A percentile compares a stretch with the other conserved stretches of the same genome.
Evolutionary conservation across 1,140 invertebrate species (phyloP).

Genomic region (Atopsyche davidsoni): DNA sequence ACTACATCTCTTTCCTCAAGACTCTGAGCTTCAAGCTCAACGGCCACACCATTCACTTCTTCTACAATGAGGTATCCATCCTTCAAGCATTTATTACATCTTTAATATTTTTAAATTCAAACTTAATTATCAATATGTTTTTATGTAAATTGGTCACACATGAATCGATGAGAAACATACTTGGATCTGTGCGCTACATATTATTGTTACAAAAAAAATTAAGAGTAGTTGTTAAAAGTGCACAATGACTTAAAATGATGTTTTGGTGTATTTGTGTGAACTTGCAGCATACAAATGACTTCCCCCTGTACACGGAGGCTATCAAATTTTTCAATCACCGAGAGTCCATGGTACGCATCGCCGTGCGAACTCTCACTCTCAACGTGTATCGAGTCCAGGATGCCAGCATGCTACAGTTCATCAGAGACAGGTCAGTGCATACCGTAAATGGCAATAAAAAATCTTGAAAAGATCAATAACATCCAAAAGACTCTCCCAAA

Average conservation of each 20-base stretch:
- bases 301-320: slow-evolving; percentile 97
- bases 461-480: no score
- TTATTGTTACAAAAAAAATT: no score
- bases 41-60: slow-evolving; percentile 98
- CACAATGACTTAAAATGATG: slow-evolving; percentile 1
- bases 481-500: no score
- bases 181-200: no score
- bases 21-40: slow-evolving; percentile 98
- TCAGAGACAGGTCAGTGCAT: slow-evolving; percentile 66
- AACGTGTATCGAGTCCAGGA: slow-evolving; percentile 97
- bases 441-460: not conserved
- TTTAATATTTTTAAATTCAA: no score
- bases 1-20: slow-evolving; percentile 99
- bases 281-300: slow-evolving; percentile 95
- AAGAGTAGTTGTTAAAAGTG: no score
- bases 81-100: slow-evolving; percentile 4
- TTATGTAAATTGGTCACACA: no score
- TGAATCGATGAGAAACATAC: no score
- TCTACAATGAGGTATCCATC: slow-evolving; percentile 92
- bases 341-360: slow-evolving; percentile 98
- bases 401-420: slow-evolving; percentile 91
- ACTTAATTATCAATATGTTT: no score
- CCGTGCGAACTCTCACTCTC: slow-evolving; percentile 92
- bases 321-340: slow-evolving; percentile 99
- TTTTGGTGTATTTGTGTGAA: slow-evolving; percentile 29